These are phyloP conservation scores for Spisula subtruncata DNA, from an alignment of 2,888 invertebrate genomes.

Conservation along the genomic window DNA sequence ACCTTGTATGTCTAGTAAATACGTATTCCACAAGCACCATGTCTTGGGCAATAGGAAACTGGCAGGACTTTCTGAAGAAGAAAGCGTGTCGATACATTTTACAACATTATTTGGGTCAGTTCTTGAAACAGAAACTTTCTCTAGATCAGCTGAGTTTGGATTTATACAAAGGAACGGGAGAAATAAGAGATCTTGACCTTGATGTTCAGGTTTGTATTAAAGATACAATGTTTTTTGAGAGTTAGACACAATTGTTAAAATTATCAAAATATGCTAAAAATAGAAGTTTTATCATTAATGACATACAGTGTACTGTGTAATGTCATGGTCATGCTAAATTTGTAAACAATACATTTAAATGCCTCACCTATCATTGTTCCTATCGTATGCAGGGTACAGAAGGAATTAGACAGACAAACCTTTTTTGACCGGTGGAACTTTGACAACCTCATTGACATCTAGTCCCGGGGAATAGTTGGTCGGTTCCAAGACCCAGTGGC, in stretches of 20 bases:
- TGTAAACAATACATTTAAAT: not conserved
- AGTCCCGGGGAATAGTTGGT: too few relatives aligned
- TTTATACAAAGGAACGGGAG: conserved; percentile 96
- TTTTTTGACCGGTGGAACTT: too few relatives aligned
- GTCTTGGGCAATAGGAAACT: conserved; percentile 88
- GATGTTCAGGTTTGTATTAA: conserved; percentile 94
- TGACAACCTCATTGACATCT: too few relatives aligned
- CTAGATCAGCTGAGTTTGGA: conserved; percentile 97
- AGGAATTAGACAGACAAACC: too few relatives aligned
- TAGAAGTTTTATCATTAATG: too few relatives aligned
- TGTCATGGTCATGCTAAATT: too few relatives aligned
- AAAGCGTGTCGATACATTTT: conserved; percentile 96
- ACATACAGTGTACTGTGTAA: too few relatives aligned
- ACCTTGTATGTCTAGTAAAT: not conserved
- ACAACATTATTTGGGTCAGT: conserved; percentile 97
- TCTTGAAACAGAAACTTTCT: conserved; percentile 96
- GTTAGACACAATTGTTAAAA: too few relatives aligned
- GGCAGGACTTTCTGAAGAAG: conserved; percentile 96
- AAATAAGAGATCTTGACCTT: conserved; percentile 95
- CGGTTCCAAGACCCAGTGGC: too few relatives aligned
- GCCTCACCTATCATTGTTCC: not conserved
- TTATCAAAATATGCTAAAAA: too few relatives aligned
- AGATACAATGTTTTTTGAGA: not conserved
- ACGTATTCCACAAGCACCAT: conserved; percentile 73
- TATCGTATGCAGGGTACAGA: too few relatives aligned